These are phyloP conservation scores for cattle (Bos taurus) DNA, from an alignment of 2,113 vertebrate species.

Conservation along the genomic window ARS-UCD2.0 NC_037356.1:31841501-31842000, in stretches of 20 bases:
- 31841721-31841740: not conserved
- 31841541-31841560: constrained; percentile 97
- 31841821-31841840: not conserved
- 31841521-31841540: constrained; percentile 99
- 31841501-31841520: constrained; percentile 99
- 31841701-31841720: not conserved
- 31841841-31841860: not conserved
- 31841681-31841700: not conserved
- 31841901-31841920: not conserved
- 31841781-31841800: not conserved
- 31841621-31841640: not conserved
- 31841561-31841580: constrained; percentile 98
- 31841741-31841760: not conserved
- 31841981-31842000: not conserved
- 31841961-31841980: not conserved
- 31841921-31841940: not conserved
- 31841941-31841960: not conserved
- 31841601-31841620: not conserved
- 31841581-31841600: constrained; percentile 3
- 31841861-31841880: not conserved
- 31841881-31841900: not conserved
- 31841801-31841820: not conserved
- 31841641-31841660: not conserved
- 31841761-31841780: not conserved
- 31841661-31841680: not conserved